phyloP scores from a whole-genome alignment of 1,140 invertebrate genomes.

The Drosophila sturtevanti region DNA sequence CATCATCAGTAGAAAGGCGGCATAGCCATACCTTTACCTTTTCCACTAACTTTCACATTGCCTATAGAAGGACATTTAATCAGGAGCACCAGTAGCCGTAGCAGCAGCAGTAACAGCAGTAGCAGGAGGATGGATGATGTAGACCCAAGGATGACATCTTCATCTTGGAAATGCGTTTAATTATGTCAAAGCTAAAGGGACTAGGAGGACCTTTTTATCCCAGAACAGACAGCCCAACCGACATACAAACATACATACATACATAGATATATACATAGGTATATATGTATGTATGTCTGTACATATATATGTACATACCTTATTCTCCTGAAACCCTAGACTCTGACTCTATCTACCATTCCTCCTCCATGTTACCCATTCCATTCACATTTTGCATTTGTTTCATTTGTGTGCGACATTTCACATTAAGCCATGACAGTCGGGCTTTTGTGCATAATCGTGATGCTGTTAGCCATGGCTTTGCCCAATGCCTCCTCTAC shows the following conservation, averaged over 20 bases:
- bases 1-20: conserved; percentile 53
- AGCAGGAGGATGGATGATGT: neutral
- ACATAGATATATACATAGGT: neutral
- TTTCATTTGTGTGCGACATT: conserved; percentile 72
- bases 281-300: neutral
- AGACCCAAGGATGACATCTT: conserved; percentile 56
- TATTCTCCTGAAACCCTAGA: conserved; percentile 37
- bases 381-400: conserved; percentile 62
- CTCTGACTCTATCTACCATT: conserved; percentile 4
- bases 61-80: conserved; percentile 31
- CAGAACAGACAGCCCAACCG: neutral
- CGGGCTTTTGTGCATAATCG: conserved; percentile 74
- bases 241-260: neutral
- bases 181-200: conserved; percentile 71
- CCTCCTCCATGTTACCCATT: too few species aligned
- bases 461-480: conserved; percentile 68
- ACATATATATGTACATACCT: conserved; percentile 7
- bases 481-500: conserved; percentile 20
- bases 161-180: conserved; percentile 80
- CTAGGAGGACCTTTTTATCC: conserved; percentile 27
- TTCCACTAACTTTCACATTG: conserved; percentile 39
- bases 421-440: conserved; percentile 72
- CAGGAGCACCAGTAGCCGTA: conserved; percentile 27
- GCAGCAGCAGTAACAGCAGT: conserved; percentile 7
- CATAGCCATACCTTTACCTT: conserved; percentile 50